Percentiles rank a stretch among this genome's conserved stretches.
Evolutionary conservation across 2,113 vertebrate species (phyloP).

Genomic region (Dromas ardeola): DNA sequence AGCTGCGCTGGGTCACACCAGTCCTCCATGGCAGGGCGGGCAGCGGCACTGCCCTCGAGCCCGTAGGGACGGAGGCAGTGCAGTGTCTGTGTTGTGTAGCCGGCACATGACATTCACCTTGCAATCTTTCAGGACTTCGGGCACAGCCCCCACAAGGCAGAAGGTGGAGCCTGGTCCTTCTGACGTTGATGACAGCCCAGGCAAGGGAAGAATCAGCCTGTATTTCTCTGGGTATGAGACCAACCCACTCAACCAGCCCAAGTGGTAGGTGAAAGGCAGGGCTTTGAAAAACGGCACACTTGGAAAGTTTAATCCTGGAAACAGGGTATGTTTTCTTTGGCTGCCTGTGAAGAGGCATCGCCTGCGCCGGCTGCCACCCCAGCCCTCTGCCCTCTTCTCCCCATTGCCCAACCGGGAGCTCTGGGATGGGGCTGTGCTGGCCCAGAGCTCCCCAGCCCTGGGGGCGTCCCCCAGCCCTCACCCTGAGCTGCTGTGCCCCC

Average conservation of each 20-base stretch:
- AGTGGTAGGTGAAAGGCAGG: neutral
- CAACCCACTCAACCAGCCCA: neutral
- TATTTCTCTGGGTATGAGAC: neutral
- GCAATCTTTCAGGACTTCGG: neutral
- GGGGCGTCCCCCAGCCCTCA: accelerated
- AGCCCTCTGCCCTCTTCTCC: neutral
- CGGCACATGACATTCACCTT: neutral
- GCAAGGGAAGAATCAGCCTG: neutral
- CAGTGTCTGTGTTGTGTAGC: neutral
- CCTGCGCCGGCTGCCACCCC: neutral
- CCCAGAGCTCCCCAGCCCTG: neutral
- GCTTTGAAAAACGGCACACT: neutral
- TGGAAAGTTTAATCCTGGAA: neutral
- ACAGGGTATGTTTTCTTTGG: accelerated
- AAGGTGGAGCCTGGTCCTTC: neutral
- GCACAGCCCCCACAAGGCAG: neutral
- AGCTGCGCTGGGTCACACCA: neutral
- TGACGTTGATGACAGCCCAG: neutral
- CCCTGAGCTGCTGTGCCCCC: neutral
- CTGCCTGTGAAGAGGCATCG: neutral
- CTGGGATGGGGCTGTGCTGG: neutral
- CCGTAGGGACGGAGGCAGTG: neutral
- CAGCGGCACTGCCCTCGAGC: neutral
- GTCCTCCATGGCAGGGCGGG: neutral
- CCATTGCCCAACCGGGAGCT: accelerated